Percentiles rank a stretch among this genome's conserved stretches.
Conservation (phyloP, 2,797 vertebrate species). For the Aldrovandia affinis region DNA sequence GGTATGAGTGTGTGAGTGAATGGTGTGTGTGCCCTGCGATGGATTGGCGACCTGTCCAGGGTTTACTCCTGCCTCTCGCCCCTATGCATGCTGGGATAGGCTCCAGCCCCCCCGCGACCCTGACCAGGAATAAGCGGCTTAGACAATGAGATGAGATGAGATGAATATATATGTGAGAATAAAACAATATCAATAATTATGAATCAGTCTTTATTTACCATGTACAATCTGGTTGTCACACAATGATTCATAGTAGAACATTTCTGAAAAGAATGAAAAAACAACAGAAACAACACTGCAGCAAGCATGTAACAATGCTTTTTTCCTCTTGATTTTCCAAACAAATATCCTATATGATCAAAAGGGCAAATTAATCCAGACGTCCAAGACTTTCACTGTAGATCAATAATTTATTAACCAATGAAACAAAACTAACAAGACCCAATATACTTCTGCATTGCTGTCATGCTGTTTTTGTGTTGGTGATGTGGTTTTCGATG, state of each 20-base stretch:
- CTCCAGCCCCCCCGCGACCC: no score
- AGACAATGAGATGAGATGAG: no score
- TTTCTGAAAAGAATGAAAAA: background rate
- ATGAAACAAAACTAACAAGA: background rate
- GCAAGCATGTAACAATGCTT: background rate
- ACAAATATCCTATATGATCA: background rate
- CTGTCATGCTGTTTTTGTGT: background rate
- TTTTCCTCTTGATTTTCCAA: background rate
- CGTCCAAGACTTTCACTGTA: background rate
- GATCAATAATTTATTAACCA: background rate
- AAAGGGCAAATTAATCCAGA: background rate
- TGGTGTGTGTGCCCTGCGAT: no score
- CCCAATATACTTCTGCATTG: background rate
- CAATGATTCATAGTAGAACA: background rate
- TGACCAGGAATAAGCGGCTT: no score
- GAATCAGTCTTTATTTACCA: background rate
- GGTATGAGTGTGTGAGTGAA: no score
- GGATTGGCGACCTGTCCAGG: no score
- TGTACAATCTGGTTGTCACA: background rate
- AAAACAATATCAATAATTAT: background rate
- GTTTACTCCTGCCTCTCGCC: no score
- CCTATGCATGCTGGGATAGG: no score
- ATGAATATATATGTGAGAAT: background rate
- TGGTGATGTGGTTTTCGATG: background rate
- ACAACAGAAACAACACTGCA: background rate